A percentile compares a stretch with the other conserved stretches of the same genome.
phyloP scores from a whole-genome alignment of 53 echinoderm and acorn worm genomes.

The Antedon mediterranea region DNA sequence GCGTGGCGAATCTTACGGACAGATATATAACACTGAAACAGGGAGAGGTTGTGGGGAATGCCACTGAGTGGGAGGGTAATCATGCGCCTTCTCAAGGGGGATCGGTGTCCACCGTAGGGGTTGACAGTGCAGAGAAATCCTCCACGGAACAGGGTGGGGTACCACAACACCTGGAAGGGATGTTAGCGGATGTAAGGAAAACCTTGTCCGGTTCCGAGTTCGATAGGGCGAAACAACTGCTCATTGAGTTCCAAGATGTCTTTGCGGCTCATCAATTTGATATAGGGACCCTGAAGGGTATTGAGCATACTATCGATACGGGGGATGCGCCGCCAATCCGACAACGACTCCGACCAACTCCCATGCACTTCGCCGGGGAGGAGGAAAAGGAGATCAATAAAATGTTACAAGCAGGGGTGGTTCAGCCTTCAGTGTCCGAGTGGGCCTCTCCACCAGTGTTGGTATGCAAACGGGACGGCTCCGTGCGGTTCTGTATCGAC shows the following conservation, averaged over 20 bases:
- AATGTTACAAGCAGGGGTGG: constrained; percentile 26
- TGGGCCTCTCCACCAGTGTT: no score
- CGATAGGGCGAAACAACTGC: background rate
- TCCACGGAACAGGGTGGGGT: no score
- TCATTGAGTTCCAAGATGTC: constrained; percentile 13
- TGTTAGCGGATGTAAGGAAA: no score
- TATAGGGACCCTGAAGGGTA: background rate
- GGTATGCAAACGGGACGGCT: constrained; percentile 16
- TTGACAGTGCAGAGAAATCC: no score
- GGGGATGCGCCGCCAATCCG: constrained; percentile 17
- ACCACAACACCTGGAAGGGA: no score
- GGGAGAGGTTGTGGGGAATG: no score
- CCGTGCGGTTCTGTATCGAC: constrained; percentile 43
- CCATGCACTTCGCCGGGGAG: constrained; percentile 15
- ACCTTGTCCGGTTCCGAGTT: background rate
- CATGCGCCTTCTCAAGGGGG: no score
- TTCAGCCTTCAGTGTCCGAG: no score
- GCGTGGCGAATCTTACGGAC: no score
- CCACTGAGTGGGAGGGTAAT: no score
- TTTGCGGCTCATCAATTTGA: constrained; percentile 24
- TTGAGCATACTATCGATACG: constrained; percentile 16
- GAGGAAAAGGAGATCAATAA: constrained; percentile 20
- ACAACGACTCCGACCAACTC: constrained; percentile 11
- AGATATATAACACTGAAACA: no score
- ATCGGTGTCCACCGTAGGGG: no score